These are phyloP conservation scores for Thereva nobilitata DNA, from an alignment of 2,888 invertebrate genomes.

Conservation along the genomic window DNA sequence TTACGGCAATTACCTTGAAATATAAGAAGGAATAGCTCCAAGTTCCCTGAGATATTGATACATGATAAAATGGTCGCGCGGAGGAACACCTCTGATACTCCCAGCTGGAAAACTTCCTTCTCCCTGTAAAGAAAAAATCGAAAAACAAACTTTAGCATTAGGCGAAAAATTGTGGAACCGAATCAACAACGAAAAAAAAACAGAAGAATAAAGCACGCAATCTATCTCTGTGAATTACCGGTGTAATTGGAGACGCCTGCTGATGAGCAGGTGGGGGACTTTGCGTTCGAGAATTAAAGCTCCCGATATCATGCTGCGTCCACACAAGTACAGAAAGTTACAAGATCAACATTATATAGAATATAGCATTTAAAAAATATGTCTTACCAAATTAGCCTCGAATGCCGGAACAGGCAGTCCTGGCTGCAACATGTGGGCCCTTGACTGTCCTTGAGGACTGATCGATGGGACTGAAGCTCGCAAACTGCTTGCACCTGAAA, in stretches of 20 bases:
- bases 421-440: conserved; percentile 61
- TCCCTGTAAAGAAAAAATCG: conserved; percentile 55
- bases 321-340: conserved; percentile 47
- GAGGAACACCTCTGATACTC: conserved; percentile 51
- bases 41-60: conserved; percentile 61
- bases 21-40: conserved; percentile 48
- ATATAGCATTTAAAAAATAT: background rate
- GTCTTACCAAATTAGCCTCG: conserved; percentile 73
- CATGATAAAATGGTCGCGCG: conserved; percentile 52
- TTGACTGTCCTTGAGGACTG: conserved; percentile 65
- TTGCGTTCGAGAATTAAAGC: conserved; percentile 61
- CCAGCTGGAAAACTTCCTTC: conserved; percentile 59
- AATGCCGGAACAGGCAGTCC: conserved; percentile 66
- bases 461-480: conserved; percentile 65
- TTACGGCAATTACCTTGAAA: conserved; percentile 44
- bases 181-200: background rate
- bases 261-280: conserved; percentile 87
- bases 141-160: background rate
- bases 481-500: conserved; percentile 59
- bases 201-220: background rate
- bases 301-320: conserved; percentile 65
- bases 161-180: background rate
- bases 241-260: conserved; percentile 73
- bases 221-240: conserved; percentile 60
- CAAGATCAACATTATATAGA: conserved; percentile 38